Conservation (phyloP, 1,140 invertebrate species). For the Acromyrmex heyeri region DNA sequence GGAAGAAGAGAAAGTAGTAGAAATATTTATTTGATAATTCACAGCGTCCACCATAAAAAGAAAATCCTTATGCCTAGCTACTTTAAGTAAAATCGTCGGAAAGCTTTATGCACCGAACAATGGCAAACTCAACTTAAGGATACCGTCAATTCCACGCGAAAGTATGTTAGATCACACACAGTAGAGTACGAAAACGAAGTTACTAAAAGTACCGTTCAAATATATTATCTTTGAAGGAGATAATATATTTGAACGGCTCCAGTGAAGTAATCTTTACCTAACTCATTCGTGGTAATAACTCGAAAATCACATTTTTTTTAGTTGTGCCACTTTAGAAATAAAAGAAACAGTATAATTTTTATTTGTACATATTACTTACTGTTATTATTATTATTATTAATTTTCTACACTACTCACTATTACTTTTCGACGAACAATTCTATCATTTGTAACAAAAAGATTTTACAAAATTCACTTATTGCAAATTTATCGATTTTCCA, state of each 20-base stretch:
- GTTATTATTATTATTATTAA: no score
- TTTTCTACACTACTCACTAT: background rate
- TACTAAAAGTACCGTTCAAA: background rate
- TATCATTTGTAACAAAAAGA: background rate
- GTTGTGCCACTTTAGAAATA: no score
- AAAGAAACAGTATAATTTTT: no score
- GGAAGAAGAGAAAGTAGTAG: conserved; percentile 3
- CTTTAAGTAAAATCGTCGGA: conserved; percentile 10
- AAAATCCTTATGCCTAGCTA: conserved; percentile 14
- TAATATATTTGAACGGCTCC: no score
- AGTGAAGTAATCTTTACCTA: background rate
- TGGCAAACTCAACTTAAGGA: conserved; percentile 9
- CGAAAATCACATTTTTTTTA: no score
- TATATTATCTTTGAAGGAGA: background rate
- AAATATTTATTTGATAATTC: conserved; percentile 63
- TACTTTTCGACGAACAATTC: background rate
- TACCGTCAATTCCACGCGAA: conserved; percentile 12
- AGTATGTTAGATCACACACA: background rate
- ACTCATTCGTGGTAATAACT: background rate
- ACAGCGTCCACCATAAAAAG: conserved; percentile 40
- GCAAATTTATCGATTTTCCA: background rate
- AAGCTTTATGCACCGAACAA: conserved; percentile 26
- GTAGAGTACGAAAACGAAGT: background rate
- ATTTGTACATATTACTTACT: no score
- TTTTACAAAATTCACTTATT: background rate